These are phyloP conservation scores for Acleris sparsana DNA, from an alignment of 2,888 invertebrate genomes.

Conservation along the genomic window DNA sequence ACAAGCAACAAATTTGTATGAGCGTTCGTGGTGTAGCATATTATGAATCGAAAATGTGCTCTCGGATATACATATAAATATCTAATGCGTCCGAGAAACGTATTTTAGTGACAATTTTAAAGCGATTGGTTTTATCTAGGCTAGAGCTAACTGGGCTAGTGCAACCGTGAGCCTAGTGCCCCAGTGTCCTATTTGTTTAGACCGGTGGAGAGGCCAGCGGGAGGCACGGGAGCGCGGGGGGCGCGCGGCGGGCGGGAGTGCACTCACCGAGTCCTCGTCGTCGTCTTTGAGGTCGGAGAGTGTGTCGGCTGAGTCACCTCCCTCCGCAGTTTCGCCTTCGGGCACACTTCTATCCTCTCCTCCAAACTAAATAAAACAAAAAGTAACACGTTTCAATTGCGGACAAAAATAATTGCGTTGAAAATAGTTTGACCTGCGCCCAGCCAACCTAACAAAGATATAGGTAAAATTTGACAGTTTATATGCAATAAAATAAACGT, in stretches of 20 bases:
- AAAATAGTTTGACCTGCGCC: no score
- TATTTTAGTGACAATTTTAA: constrained; percentile 44
- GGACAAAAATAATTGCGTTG: constrained; percentile 4
- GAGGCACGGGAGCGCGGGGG: constrained; percentile 40
- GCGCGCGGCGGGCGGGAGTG: constrained; percentile 49
- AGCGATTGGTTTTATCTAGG: constrained; percentile 44
- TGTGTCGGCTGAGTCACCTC: constrained; percentile 65
- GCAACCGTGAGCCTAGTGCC: constrained; percentile 62
- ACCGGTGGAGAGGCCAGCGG: constrained; percentile 41
- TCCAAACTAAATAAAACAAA: constrained; percentile 46
- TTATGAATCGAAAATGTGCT: constrained; percentile 41
- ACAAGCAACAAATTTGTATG: constrained; percentile 65
- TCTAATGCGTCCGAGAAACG: constrained; percentile 42
- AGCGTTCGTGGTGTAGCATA: constrained; percentile 45
- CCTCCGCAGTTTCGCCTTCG: constrained; percentile 62
- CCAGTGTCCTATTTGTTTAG: constrained; percentile 71
- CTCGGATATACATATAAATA: constrained; percentile 25
- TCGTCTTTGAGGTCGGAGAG: constrained; percentile 82
- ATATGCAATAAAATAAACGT: no score
- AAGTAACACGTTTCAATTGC: constrained; percentile 3
- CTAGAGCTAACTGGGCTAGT: constrained; percentile 57
- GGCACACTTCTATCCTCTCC: constrained; percentile 64
- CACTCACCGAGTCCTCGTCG: constrained; percentile 88
- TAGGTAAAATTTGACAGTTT: no score
- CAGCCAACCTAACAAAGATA: no score